These are phyloP conservation scores for Characodon lateralis DNA, from an alignment of 2,797 vertebrate genomes.

Conservation along the genomic window DNA sequence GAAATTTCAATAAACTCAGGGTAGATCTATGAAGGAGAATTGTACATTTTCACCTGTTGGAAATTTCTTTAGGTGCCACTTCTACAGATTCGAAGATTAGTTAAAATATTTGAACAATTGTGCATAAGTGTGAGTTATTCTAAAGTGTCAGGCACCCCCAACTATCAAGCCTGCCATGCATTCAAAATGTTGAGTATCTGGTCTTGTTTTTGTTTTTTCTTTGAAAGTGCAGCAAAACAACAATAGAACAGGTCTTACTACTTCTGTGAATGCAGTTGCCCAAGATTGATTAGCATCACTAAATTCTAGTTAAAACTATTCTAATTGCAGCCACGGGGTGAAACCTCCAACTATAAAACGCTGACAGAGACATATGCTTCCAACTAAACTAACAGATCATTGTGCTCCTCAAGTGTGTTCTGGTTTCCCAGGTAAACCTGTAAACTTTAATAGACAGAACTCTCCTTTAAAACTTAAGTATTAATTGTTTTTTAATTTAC, in stretches of 20 bases:
- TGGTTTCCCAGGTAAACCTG: not conserved
- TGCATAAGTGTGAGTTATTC: too few relatives aligned
- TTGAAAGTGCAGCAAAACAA: not conserved
- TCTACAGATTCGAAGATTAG: too few relatives aligned
- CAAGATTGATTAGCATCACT: not conserved
- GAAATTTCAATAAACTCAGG: too few relatives aligned
- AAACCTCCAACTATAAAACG: not conserved
- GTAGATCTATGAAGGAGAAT: too few relatives aligned
- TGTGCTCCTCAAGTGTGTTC: not conserved
- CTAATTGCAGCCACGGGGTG: not conserved
- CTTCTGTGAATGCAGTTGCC: not conserved
- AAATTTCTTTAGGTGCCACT: too few relatives aligned
- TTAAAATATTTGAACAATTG: too few relatives aligned
- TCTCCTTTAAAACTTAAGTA: not conserved
- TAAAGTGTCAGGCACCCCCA: too few relatives aligned
- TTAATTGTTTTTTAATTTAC: not conserved
- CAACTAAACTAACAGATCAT: not conserved
- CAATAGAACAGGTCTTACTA: not conserved
- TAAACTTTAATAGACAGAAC: not conserved
- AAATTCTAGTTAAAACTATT: not conserved
- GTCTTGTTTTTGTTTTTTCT: not conserved
- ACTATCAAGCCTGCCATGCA: too few relatives aligned
- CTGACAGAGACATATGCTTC: not conserved
- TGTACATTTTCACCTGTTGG: too few relatives aligned
- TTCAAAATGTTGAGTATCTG: not conserved